A percentile compares a stretch with the other conserved stretches of the same genome.
phyloP scores from a whole-genome alignment of 2,888 invertebrate species.

The Oscheius sp. region DNA sequence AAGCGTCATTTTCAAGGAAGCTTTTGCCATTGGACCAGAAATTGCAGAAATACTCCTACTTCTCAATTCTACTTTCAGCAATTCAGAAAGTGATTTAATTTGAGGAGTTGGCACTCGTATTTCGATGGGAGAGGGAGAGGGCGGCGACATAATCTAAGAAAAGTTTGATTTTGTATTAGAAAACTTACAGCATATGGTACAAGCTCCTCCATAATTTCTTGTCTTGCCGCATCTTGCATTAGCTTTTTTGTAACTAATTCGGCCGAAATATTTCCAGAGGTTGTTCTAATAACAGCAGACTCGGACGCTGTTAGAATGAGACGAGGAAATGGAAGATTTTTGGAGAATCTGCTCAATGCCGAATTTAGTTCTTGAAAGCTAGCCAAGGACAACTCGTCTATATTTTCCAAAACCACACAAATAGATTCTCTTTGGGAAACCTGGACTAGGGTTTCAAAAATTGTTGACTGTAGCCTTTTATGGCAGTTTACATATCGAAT shows the following conservation, averaged over 20 bases:
- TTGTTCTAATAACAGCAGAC: not conserved
- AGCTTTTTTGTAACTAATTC: not conserved
- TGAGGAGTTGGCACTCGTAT: not conserved
- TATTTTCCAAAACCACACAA: slow-evolving; percentile 57
- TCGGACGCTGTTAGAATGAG: slow-evolving; percentile 39
- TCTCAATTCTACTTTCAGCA: not conserved
- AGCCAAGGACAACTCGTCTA: slow-evolving; percentile 47
- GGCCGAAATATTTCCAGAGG: not conserved
- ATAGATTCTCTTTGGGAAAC: slow-evolving; percentile 40
- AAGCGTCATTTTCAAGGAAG: slow-evolving; percentile 43
- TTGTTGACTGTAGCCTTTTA: slow-evolving; percentile 33
- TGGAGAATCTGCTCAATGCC: not conserved
- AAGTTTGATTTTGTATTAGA: too few relatives aligned
- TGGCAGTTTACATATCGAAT: slow-evolving; percentile 60
- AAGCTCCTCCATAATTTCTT: slow-evolving; percentile 1
- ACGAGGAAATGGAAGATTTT: slow-evolving; percentile 41
- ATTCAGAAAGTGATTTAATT: not conserved
- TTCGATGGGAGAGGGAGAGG: not conserved
- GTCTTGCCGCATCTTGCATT: not conserved
- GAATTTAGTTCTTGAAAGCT: slow-evolving; percentile 33
- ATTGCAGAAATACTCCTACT: slow-evolving; percentile 40
- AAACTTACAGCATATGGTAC: slow-evolving; percentile 11
- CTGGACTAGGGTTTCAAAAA: slow-evolving; percentile 41
- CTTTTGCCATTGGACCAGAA: slow-evolving; percentile 53
- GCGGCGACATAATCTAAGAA: not conserved